Evolutionary conservation across 2,888 invertebrate species (phyloP).

Genomic region (Listrodromus nycthemerus): DNA sequence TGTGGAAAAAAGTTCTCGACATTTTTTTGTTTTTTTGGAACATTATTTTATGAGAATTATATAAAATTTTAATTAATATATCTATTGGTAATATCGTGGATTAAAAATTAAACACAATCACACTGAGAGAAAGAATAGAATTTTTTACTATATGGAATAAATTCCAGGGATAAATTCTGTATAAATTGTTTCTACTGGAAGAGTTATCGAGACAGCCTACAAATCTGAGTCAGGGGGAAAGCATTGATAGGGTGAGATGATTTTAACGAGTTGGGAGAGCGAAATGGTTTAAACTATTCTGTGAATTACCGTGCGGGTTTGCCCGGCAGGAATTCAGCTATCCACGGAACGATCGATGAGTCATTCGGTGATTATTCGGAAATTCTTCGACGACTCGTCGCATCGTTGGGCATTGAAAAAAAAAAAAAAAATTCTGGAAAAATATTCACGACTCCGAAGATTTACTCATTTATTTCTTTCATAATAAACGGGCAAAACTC

Average conservation of each 20-base stretch:
- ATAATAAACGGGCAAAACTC: not conserved
- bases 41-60: too few species aligned
- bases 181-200: too few species aligned
- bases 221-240: too few species aligned
- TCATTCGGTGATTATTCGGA: slow-evolving; percentile 31
- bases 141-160: too few species aligned
- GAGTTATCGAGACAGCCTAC: not conserved
- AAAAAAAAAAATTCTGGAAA: not conserved
- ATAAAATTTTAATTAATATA: too few species aligned
- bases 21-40: too few species aligned
- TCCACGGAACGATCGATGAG: slow-evolving; percentile 27
- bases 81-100: too few species aligned
- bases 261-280: slow-evolving; percentile 37
- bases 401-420: not conserved
- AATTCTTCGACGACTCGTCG: slow-evolving; percentile 28
- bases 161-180: too few species aligned
- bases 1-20: not conserved
- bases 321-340: slow-evolving; percentile 20
- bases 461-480: not conserved
- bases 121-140: too few species aligned
- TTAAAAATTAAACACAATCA: too few species aligned
- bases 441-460: not conserved
- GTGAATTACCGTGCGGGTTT: not conserved
- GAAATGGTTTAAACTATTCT: not conserved
- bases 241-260: not conserved